A percentile compares a stretch with the other conserved stretches of the same genome.
These are phyloP conservation scores for Sebastolobus alascanus DNA, from an alignment of 2,797 vertebrate species.

Conservation along the genomic window DNA sequence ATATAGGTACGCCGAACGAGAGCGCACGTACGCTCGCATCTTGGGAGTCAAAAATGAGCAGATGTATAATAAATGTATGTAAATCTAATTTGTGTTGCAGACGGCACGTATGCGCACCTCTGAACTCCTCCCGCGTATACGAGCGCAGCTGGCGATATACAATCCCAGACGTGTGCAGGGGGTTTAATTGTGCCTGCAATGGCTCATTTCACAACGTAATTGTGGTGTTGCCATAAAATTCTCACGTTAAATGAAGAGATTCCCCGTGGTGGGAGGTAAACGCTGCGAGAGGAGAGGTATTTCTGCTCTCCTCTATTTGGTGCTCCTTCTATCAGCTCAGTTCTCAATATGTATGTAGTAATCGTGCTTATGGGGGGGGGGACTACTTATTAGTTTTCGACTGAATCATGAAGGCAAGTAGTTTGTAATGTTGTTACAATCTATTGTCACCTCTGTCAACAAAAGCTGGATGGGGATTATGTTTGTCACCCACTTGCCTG, in stretches of 20 bases:
- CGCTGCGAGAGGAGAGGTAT: background rate
- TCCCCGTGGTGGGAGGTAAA: constrained; percentile 20
- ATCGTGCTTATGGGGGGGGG: too few relatives aligned
- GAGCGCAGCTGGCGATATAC: constrained; percentile 6
- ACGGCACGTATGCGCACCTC: constrained; percentile 10
- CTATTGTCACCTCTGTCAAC: background rate
- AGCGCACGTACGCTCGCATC: background rate
- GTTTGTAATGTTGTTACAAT: background rate
- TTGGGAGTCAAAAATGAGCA: constrained; percentile 6
- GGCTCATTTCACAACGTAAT: constrained; percentile 53
- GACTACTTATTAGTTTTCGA: background rate
- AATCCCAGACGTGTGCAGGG: constrained; percentile 10
- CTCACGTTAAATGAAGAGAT: constrained; percentile 43
- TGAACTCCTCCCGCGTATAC: constrained; percentile 4
- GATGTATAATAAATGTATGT: constrained; percentile 47
- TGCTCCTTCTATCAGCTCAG: background rate
- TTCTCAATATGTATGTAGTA: background rate
- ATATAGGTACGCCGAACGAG: constrained; percentile 36
- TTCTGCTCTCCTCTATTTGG: background rate
- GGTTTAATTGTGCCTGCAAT: constrained; percentile 40
- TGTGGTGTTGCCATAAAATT: constrained; percentile 42
- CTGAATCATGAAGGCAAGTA: background rate
- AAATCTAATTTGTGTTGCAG: constrained; percentile 42
- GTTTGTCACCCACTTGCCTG: background rate
- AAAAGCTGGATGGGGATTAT: background rate